phyloP scores from a whole-genome alignment of 2,113 vertebrate species.

The Monopterus albus region DNA sequence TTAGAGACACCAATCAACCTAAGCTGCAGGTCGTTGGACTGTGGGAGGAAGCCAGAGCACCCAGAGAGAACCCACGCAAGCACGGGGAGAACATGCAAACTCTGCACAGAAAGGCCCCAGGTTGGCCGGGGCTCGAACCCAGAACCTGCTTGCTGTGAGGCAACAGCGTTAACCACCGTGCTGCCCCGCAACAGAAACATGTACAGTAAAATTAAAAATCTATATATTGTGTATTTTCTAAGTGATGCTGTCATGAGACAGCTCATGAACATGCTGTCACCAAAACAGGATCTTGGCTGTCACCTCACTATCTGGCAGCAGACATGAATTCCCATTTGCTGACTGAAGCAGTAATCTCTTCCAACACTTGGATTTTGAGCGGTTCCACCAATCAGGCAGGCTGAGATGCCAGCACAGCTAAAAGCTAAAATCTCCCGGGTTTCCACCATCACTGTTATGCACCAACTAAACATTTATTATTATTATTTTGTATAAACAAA shows the following conservation, averaged over 20 bases:
- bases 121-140: no score
- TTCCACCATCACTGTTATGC: constrained; percentile 17
- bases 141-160: no score
- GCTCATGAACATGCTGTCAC: constrained; percentile 41
- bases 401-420: constrained; percentile 30
- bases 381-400: constrained; percentile 38
- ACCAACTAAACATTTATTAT: constrained; percentile 7
- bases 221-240: not conserved
- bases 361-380: constrained; percentile 42
- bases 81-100: no score
- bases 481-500: constrained; percentile 19
- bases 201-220: no score
- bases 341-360: constrained; percentile 58
- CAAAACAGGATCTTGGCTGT: constrained; percentile 47
- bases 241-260: not conserved
- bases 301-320: constrained; percentile 41
- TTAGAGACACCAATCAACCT: no score
- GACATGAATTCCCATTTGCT: constrained; percentile 58
- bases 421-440: constrained; percentile 26
- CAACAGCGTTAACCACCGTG: no score
- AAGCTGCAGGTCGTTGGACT: no score
- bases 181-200: no score
- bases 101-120: no score
- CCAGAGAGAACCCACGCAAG: no score
- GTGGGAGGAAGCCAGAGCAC: no score